phyloP scores from a whole-genome alignment of 1,140 invertebrate species.

The Lepidotrigona ventralis region DNA sequence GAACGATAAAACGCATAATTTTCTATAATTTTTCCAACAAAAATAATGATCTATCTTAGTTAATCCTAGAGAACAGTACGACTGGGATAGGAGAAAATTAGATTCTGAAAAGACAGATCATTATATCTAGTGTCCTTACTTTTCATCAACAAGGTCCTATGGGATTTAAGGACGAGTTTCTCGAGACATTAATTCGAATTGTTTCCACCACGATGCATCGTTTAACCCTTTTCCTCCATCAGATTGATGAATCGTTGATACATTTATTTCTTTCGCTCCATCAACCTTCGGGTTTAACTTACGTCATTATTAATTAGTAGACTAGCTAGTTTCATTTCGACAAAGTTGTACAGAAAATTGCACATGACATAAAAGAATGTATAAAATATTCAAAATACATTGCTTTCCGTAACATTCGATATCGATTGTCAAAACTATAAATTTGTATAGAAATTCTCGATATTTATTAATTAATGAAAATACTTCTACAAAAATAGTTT shows the following conservation, averaged over 20 bases:
- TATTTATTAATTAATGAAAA: not conserved
- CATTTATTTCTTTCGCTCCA: conserved; percentile 19
- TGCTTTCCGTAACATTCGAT: too few species aligned
- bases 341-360: too few species aligned
- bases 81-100: not conserved
- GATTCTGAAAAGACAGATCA: not conserved
- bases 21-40: not conserved
- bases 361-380: too few species aligned
- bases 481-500: not conserved
- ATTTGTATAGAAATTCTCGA: not conserved
- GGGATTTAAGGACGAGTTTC: conserved; percentile 24
- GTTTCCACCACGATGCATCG: conserved; percentile 58
- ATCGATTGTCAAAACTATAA: too few species aligned
- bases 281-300: not conserved
- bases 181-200: conserved; percentile 67
- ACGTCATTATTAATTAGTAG: not conserved
- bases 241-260: conserved; percentile 1
- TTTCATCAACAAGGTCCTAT: conserved; percentile 38
- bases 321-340: too few species aligned
- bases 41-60: not conserved
- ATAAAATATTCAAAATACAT: too few species aligned
- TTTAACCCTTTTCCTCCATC: conserved; percentile 49
- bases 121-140: conserved; percentile 21
- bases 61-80: not conserved
- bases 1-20: not conserved